These are phyloP conservation scores for Phoebastria nigripes DNA, from an alignment of 2,797 vertebrate species.

Conservation along the genomic window DNA sequence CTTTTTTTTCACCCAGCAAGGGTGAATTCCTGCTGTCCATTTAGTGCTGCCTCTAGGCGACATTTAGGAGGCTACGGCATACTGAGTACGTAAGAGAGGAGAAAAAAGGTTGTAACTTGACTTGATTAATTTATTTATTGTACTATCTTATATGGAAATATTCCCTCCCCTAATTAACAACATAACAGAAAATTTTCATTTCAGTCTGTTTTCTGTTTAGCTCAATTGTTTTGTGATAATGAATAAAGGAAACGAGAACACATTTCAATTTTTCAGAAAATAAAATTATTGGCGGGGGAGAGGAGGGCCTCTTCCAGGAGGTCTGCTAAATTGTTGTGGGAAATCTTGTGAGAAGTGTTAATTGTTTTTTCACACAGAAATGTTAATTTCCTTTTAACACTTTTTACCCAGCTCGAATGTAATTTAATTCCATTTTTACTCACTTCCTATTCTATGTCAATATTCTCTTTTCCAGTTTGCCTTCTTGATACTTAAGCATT, in stretches of 20 bases:
- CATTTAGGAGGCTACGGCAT: neutral
- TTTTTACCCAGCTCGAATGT: neutral
- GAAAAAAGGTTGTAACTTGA: neutral
- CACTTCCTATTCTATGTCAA: neutral
- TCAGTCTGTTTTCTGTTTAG: neutral
- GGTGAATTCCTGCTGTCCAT: neutral
- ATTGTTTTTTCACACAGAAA: neutral
- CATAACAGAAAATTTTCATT: neutral
- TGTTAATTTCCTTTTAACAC: neutral
- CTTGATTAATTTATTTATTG: neutral
- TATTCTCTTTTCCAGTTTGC: neutral
- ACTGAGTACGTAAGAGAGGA: neutral
- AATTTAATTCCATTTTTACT: neutral
- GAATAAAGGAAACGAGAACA: neutral
- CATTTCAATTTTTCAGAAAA: neutral
- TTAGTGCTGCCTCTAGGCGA: neutral
- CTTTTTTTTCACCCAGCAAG: neutral
- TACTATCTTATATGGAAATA: neutral
- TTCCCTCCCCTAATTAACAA: neutral
- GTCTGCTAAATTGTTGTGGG: neutral
- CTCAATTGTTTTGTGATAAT: neutral
- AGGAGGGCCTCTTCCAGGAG: neutral
- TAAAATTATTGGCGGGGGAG: neutral
- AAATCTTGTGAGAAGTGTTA: neutral
- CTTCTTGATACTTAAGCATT: neutral